phyloP scores from a whole-genome alignment of 2,888 invertebrate species.

The Cheilosia vernalis region DNA sequence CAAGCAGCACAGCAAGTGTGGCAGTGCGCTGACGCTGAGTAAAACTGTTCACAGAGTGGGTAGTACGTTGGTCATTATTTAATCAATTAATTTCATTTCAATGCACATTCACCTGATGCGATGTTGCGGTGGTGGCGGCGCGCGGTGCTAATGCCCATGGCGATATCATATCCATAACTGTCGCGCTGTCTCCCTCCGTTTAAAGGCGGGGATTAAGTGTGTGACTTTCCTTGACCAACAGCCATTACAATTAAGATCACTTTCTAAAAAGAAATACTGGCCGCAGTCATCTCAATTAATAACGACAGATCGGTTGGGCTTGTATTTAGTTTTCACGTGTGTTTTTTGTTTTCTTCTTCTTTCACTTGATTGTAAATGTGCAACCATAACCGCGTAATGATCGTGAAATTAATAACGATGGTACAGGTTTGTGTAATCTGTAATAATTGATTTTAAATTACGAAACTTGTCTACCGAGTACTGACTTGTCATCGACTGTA shows the following conservation, averaged over 20 bases:
- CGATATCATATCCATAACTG: background rate
- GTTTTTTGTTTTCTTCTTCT: background rate
- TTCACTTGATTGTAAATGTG: constrained; percentile 21
- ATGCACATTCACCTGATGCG: constrained; percentile 41
- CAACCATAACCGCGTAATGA: constrained; percentile 39
- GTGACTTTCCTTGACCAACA: constrained; percentile 64
- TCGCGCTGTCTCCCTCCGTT: constrained; percentile 3
- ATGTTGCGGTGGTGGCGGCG: background rate
- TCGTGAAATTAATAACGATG: constrained; percentile 31
- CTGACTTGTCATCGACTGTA: background rate
- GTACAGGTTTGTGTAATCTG: constrained; percentile 40
- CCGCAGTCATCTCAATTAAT: constrained; percentile 40
- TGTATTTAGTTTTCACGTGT: constrained; percentile 14
- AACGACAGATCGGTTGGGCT: constrained; percentile 38
- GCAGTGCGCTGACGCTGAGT: background rate
- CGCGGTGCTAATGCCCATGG: background rate
- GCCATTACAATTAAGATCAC: constrained; percentile 66
- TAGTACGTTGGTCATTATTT: constrained; percentile 24
- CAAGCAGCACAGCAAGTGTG: constrained; percentile 6
- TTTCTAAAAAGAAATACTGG: constrained; percentile 58
- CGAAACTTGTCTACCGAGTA: constrained; percentile 9
- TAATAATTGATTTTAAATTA: constrained; percentile 62
- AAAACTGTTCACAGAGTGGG: constrained; percentile 8
- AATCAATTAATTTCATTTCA: constrained; percentile 55
- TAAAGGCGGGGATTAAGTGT: constrained; percentile 26